Percentiles rank a stretch among this genome's conserved stretches.
These are phyloP conservation scores for Stigmatopora argus DNA, from an alignment of 2,113 vertebrate genomes.

Conservation along the genomic window DNA sequence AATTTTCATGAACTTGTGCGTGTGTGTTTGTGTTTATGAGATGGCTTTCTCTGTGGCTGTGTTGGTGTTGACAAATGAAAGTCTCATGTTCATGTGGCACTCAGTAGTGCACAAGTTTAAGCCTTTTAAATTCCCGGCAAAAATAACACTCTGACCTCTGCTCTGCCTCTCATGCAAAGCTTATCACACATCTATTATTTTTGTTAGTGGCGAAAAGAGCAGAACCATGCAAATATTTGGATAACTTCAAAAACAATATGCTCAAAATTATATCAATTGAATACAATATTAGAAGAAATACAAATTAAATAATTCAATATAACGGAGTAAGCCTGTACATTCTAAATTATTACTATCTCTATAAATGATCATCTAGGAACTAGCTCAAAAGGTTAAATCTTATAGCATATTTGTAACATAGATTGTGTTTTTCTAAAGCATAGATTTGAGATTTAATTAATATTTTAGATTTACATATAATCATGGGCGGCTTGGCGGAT, in stretches of 20 bases:
- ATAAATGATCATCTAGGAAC: conserved; percentile 32
- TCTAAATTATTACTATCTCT: conserved; percentile 8
- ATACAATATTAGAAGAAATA: background rate
- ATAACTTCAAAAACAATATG: background rate
- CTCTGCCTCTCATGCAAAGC: conserved; percentile 27
- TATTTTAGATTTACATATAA: too few species aligned
- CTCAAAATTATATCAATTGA: background rate
- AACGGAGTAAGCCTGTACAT: background rate
- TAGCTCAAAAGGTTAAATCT: conserved; percentile 31
- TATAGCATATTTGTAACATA: conserved; percentile 28
- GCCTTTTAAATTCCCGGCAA: conserved; percentile 42
- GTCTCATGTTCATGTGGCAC: conserved; percentile 26
- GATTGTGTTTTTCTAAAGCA: conserved; percentile 40
- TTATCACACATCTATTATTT: conserved; percentile 26
- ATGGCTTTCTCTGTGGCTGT: conserved; percentile 19
- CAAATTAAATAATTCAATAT: background rate
- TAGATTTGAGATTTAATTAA: too few species aligned
- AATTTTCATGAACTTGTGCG: conserved; percentile 42
- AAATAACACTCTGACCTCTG: conserved; percentile 47
- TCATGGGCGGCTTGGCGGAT: too few species aligned
- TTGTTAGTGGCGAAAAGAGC: conserved; percentile 1
- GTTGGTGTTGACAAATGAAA: conserved; percentile 44
- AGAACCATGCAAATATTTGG: background rate
- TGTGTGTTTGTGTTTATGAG: conserved; percentile 17
- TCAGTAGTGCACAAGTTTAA: conserved; percentile 11